Conservation (phyloP, 2,113 vertebrate genomes). For the Budorcas taxicolor region DNA sequence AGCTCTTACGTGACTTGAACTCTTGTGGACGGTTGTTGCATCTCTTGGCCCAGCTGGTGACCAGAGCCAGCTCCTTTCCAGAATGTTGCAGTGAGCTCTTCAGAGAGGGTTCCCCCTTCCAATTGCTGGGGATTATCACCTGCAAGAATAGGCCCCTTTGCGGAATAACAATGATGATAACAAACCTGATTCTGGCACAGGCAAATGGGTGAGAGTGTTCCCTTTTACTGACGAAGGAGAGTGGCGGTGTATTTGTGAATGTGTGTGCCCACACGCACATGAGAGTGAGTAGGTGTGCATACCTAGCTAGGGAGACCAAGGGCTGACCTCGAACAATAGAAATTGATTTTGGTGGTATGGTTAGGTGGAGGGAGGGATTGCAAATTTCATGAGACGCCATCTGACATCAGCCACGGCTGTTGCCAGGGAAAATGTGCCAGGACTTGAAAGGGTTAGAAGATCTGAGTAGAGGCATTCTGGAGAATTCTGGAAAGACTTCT, state of each 20-base stretch:
- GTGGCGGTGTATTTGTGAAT: neutral
- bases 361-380: neutral
- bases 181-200: neutral
- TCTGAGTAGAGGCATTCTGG: neutral
- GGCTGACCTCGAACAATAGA: neutral
- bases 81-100: neutral
- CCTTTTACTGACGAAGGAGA: neutral
- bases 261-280: accelerated
- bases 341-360: neutral
- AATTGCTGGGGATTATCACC: neutral
- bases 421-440: neutral
- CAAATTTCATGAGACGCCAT: neutral
- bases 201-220: neutral
- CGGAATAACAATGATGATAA: neutral
- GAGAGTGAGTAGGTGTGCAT: neutral
- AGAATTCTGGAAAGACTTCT: neutral
- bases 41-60: neutral
- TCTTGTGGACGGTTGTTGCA: neutral
- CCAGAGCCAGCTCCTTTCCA: neutral
- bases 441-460: neutral
- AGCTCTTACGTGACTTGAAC: neutral
- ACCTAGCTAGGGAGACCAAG: neutral
- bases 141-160: neutral
- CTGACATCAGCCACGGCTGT: neutral
- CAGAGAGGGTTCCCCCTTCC: neutral